phyloP scores from a whole-genome alignment of 2,113 vertebrate species.

The Eudorcas thomsonii region DNA sequence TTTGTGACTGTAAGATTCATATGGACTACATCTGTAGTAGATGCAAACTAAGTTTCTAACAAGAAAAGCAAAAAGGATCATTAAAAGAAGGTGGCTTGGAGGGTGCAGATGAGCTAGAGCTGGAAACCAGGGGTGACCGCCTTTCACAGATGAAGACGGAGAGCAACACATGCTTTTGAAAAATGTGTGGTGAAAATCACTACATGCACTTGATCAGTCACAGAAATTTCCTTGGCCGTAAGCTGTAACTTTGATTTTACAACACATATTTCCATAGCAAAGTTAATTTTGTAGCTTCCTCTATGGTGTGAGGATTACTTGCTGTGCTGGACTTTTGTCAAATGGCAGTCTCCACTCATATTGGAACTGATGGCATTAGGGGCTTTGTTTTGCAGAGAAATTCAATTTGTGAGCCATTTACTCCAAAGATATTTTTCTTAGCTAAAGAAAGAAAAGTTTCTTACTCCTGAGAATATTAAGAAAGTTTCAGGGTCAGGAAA shows the following conservation, averaged over 20 bases:
- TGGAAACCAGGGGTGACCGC: neutral
- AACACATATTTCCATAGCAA: constrained; percentile 72
- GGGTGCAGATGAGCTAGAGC: neutral
- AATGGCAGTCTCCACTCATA: constrained; percentile 20
- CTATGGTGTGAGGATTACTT: constrained; percentile 8
- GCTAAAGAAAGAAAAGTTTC: constrained; percentile 13
- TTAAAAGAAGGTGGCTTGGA: neutral
- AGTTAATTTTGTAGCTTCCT: constrained; percentile 33
- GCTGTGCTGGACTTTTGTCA: neutral
- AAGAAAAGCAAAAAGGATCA: neutral
- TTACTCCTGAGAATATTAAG: constrained; percentile 47
- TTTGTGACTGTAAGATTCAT: neutral
- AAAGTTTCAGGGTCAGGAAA: constrained; percentile 29
- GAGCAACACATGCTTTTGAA: constrained; percentile 64
- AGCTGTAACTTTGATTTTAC: constrained; percentile 63
- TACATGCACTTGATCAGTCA: neutral
- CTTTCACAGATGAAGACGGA: neutral
- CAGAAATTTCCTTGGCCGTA: neutral
- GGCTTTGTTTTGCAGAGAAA: constrained; percentile 41
- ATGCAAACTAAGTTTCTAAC: neutral
- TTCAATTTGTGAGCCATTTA: constrained; percentile 67
- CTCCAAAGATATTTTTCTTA: constrained; percentile 52
- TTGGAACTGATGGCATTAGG: constrained; percentile 38
- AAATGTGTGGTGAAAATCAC: constrained; percentile 59
- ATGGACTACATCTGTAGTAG: neutral